Evolutionary conservation across 1,140 invertebrate genomes (phyloP).

Genomic region (Tenebrio molitor): DNA sequence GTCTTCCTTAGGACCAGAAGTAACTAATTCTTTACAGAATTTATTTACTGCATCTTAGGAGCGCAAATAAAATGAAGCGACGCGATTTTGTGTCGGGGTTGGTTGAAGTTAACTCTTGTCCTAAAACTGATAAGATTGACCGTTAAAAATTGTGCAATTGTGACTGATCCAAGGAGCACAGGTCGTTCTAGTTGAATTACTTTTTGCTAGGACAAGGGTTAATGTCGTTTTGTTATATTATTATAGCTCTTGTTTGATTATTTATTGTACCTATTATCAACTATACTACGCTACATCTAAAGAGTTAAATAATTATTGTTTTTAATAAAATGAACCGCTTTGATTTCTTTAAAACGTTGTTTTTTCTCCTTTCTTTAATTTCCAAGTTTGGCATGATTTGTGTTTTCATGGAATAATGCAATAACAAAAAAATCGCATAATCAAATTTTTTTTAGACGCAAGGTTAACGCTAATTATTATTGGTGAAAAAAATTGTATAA

Average conservation of each 20-base stretch:
- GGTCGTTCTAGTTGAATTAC: not conserved
- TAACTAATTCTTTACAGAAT: constrained; percentile 63
- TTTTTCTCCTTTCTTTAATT: too few relatives aligned
- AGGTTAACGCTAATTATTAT: too few relatives aligned
- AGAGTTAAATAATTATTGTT: constrained; percentile 30
- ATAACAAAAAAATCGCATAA: too few relatives aligned
- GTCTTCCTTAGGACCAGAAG: constrained; percentile 65
- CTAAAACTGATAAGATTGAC: not conserved
- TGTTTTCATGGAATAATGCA: too few relatives aligned
- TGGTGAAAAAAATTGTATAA: too few relatives aligned
- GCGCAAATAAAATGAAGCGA: not conserved
- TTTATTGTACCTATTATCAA: constrained; percentile 23
- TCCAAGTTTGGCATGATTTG: too few relatives aligned
- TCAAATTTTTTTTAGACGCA: too few relatives aligned
- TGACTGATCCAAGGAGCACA: not conserved
- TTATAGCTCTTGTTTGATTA: constrained; percentile 13
- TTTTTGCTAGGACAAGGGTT: constrained; percentile 14
- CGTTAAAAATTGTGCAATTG: not conserved
- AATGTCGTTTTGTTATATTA: constrained; percentile 27
- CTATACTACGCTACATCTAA: constrained; percentile 11
- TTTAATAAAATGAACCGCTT: constrained; percentile 31
- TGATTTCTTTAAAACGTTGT: constrained; percentile 16
- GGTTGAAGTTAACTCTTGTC: constrained; percentile 13
- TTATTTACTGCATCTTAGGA: constrained; percentile 56
- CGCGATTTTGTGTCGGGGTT: too few relatives aligned